Conservation (phyloP, 2,113 vertebrate genomes). For the Equus quagga region DNA sequence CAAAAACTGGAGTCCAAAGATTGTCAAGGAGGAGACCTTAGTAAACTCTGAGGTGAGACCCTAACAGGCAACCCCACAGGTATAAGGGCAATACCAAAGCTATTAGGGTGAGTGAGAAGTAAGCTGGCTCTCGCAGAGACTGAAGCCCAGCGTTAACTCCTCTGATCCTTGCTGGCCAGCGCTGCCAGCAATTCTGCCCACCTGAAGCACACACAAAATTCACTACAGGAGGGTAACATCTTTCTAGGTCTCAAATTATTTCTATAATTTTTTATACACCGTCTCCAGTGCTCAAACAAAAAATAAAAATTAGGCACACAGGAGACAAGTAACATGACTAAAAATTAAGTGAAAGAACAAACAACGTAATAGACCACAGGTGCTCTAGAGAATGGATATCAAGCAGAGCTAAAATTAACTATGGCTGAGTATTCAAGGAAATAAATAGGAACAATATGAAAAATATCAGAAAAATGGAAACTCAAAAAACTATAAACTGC, state of each 20-base stretch:
- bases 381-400: background rate
- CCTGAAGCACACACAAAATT: background rate
- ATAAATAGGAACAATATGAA: background rate
- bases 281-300: background rate
- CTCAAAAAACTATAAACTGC: background rate
- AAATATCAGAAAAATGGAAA: background rate
- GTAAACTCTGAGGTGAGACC: background rate
- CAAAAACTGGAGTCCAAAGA: background rate
- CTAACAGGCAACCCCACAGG: background rate
- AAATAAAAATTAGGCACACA: background rate
- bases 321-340: background rate
- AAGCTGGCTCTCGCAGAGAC: background rate
- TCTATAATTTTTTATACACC: background rate
- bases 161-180: background rate
- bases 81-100: background rate
- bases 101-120: background rate
- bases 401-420: background rate
- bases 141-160: background rate
- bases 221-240: background rate
- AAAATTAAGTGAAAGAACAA: background rate
- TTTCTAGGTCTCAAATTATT: background rate
- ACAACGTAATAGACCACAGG: background rate
- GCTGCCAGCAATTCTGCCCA: no score
- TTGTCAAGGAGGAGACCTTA: background rate
- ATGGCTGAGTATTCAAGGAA: background rate